Evolutionary conservation across 2,113 vertebrate genomes (phyloP).

Genomic region (Silurus meridionalis): DNA sequence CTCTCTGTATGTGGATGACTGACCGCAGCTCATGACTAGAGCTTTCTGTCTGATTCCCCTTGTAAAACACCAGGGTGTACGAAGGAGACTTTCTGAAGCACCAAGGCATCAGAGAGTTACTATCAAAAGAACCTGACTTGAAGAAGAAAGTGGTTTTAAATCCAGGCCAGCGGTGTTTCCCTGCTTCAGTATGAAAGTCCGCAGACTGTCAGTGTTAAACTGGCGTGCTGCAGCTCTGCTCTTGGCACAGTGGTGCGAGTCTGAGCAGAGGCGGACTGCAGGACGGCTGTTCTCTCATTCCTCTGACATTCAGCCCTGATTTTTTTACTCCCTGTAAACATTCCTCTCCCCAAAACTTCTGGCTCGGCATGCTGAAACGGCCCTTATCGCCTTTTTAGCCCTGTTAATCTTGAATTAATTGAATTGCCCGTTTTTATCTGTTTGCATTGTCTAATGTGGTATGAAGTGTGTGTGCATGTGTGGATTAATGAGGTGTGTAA

Average conservation of each 20-base stretch:
- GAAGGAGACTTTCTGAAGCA: slow-evolving; percentile 44
- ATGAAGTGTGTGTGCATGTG: neutral
- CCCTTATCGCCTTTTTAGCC: slow-evolving; percentile 36
- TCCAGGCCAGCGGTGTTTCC: slow-evolving; percentile 15
- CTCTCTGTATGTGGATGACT: neutral
- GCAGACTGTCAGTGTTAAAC: slow-evolving; percentile 15
- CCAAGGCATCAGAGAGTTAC: slow-evolving; percentile 40
- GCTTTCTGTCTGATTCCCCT: slow-evolving; percentile 34
- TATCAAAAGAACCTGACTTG: slow-evolving; percentile 18
- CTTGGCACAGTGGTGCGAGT: slow-evolving; percentile 41
- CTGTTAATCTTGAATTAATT: slow-evolving; percentile 42
- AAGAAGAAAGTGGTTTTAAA: slow-evolving; percentile 2
- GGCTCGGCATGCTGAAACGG: neutral
- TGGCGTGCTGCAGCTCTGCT: slow-evolving; percentile 29
- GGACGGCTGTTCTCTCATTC: slow-evolving; percentile 32
- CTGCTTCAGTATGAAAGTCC: neutral
- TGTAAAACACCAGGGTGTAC: slow-evolving; percentile 33
- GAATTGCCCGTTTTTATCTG: slow-evolving; percentile 1
- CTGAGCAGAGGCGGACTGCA: slow-evolving; percentile 9
- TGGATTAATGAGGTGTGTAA: slow-evolving; percentile 32
- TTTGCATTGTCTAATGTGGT: neutral
- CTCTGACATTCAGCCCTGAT: slow-evolving; percentile 37
- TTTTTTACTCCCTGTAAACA: slow-evolving; percentile 42
- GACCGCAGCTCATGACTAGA: slow-evolving; percentile 39
- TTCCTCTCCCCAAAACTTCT: slow-evolving; percentile 35